Base-by-base conservation (phyloP, 2,888 invertebrate species). In the Cheilosia impressa region DNA sequence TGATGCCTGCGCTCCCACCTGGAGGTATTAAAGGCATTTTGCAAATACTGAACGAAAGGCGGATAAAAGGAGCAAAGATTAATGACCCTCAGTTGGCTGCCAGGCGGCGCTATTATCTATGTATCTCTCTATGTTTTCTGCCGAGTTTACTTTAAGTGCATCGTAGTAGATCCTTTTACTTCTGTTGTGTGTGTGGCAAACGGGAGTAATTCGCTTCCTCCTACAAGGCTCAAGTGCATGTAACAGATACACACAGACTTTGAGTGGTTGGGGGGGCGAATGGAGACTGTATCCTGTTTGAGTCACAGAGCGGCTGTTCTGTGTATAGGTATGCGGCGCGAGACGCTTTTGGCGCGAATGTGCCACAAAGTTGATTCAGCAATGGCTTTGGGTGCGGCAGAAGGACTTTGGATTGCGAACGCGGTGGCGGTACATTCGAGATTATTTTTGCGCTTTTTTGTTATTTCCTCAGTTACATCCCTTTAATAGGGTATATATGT, bases 61-160 rank as follows among this genome's bases (percentile, higher is more conserved):
- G 71, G 81, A 85, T 85, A 85, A 85, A 81, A 81, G 81, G 85
- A 85, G 85, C 85, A 85, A 85, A 85, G 81, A 85, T 85, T 85
- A 85, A 85, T 85, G 85, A 85, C 85, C 85, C 85, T 76, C 68
- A 66, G 80, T 81, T 81, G 76, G 68, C 72, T 81, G 76, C 50
- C 81, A 81, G 72, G 72, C 81, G 85, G 76, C 80, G 81, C 81
- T 85, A 85, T 81, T 85, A 77, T 85, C 85, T 85, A 73, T 80
- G 63, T 77, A 81, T 58, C 78, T 58, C 78, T 58, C 62, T 58
- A 62, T 66, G 45, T 65, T 77, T 65, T 63, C 41, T 79, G 57
- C 22, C 57, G 65, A 60, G 66, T 24, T 43, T 38, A 83, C 62
- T 55, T 66, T 76, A 85, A 85, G 80, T 85, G 84, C 84, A 85